These are phyloP conservation scores for Chaitophorus viminalis DNA, from an alignment of 2,888 invertebrate species.

Conservation along the genomic window DNA sequence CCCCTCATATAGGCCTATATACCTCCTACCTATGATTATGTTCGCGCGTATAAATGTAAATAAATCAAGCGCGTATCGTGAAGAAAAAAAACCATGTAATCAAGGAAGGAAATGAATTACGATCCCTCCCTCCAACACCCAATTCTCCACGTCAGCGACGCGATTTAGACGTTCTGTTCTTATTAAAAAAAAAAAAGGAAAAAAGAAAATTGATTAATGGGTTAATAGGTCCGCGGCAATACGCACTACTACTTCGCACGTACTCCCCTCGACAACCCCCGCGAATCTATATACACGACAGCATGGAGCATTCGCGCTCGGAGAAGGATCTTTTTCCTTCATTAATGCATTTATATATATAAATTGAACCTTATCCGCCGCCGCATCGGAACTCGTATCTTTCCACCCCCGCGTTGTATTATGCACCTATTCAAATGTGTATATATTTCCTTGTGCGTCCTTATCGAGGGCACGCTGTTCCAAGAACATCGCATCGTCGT, in stretches of 20 bases:
- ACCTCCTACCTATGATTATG: too few species aligned
- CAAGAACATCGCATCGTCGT: not conserved
- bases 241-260: not conserved
- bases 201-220: not conserved
- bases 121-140: not conserved
- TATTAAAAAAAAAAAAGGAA: not conserved
- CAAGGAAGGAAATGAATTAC: constrained; percentile 24
- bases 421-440: not conserved
- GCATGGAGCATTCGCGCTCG: too few species aligned
- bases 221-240: not conserved
- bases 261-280: too few species aligned
- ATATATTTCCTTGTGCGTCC: not conserved
- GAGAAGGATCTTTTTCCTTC: not conserved
- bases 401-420: not conserved
- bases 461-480: not conserved
- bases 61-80: not conserved
- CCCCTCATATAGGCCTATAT: too few species aligned
- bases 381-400: not conserved
- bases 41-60: not conserved
- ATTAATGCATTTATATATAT: not conserved
- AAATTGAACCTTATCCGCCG: not conserved
- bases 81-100: not conserved
- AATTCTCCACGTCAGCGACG: not conserved
- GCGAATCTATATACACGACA: too few species aligned
- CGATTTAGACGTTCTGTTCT: not conserved